Conservation (phyloP, 1,140 invertebrate genomes). For the Brachionus paranguensis region DNA sequence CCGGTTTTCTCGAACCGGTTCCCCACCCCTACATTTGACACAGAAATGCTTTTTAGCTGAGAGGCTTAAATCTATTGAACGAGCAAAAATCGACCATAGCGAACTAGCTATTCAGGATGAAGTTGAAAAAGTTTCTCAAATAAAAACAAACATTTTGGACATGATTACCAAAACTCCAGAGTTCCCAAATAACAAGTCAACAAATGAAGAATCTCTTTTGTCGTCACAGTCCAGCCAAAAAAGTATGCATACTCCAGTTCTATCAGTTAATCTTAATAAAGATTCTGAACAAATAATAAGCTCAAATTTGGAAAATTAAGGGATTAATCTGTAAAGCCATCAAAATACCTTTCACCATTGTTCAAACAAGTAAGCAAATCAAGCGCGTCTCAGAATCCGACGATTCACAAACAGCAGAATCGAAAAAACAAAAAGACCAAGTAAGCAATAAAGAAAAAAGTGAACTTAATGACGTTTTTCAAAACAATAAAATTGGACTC, state of each 20-base stretch:
- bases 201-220: not conserved
- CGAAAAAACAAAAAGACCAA: no score
- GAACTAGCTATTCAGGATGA: not conserved
- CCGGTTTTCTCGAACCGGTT: no score
- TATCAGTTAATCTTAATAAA: not conserved
- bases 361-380: no score
- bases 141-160: not conserved
- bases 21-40: not conserved
- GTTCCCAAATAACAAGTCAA: not conserved
- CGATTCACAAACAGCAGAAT: no score
- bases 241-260: not conserved
- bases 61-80: not conserved
- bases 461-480: no score
- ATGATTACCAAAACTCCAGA: not conserved
- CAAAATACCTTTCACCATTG: no score
- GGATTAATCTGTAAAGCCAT: no score
- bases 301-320: not conserved
- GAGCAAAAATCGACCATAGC: not conserved
- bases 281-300: not conserved
- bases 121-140: not conserved
- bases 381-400: no score
- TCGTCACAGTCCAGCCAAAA: not conserved
- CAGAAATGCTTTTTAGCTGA: not conserved
- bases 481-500: no score
- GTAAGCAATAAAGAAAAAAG: no score